Conservation (phyloP, 2,797 vertebrate species). For the Lemur catta region DNA sequence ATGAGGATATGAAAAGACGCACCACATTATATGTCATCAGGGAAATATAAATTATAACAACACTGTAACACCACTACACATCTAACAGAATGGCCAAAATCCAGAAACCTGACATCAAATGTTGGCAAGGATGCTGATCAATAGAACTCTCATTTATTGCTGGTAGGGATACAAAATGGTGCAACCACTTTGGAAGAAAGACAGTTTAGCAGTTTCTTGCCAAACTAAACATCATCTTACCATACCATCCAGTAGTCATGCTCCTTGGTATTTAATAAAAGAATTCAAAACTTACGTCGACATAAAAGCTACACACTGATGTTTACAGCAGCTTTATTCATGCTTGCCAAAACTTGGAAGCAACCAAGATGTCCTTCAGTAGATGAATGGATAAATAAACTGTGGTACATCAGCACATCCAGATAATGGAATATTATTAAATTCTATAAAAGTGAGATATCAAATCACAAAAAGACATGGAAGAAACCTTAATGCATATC, state of each 20-base stretch:
- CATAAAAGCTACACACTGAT: neutral
- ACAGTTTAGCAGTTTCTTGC: neutral
- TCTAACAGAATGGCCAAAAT: neutral
- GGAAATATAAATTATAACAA: neutral
- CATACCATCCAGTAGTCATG: neutral
- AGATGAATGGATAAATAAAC: neutral
- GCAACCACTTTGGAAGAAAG: neutral
- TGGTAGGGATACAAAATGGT: neutral
- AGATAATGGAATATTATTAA: neutral
- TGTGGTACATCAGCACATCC: fast-evolving
- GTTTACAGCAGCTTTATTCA: neutral
- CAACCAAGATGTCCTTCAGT: neutral
- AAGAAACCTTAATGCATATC: neutral
- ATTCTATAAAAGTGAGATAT: neutral
- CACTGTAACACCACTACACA: neutral
- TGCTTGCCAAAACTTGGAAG: neutral
- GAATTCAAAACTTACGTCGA: neutral
- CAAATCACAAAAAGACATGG: neutral
- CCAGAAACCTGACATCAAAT: neutral
- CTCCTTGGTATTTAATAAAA: neutral
- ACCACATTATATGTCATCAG: neutral
- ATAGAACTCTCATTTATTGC: neutral
- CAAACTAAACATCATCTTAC: neutral
- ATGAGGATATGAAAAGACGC: neutral
- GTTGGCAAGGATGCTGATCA: neutral